Evolutionary conservation across 2,888 invertebrate species (phyloP).

Genomic region (Xestoiulus laeticollis): DNA sequence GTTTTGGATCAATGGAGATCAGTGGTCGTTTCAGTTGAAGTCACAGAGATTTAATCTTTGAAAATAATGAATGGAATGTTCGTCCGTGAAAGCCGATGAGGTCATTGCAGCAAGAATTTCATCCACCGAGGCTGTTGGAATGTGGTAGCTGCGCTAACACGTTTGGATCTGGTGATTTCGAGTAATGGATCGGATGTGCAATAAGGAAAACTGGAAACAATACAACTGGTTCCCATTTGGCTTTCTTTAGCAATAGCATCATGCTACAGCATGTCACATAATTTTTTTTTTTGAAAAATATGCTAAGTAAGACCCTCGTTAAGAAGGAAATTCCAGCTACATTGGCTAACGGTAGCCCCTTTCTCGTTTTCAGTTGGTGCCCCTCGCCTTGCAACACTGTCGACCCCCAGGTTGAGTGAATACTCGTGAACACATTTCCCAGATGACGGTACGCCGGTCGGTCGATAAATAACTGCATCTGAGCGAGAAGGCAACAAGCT

Average conservation of each 20-base stretch:
- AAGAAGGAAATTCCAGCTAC: constrained; percentile 45
- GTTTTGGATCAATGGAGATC: background rate
- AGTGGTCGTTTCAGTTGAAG: background rate
- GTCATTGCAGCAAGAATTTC: too few relatives aligned
- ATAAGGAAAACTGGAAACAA: background rate
- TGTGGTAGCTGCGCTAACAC: background rate
- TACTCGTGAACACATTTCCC: constrained; percentile 31
- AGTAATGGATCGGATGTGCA: background rate
- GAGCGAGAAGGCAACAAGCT: constrained; percentile 12
- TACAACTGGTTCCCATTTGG: background rate
- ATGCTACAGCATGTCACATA: background rate
- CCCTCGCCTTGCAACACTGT: constrained; percentile 32
- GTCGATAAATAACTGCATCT: constrained; percentile 23
- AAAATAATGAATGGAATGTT: background rate
- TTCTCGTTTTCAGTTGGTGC: constrained; percentile 53
- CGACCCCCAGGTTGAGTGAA: constrained; percentile 51
- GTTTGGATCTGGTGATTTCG: background rate
- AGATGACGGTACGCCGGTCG: background rate
- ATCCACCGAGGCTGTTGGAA: background rate
- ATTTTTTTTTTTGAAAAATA: background rate
- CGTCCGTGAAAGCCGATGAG: too few relatives aligned
- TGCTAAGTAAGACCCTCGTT: constrained; percentile 20
- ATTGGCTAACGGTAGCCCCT: constrained; percentile 54
- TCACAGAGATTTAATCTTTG: background rate
- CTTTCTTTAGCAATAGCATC: background rate